Percentiles rank a stretch among this genome's conserved stretches.
phyloP scores from a whole-genome alignment of 2,888 invertebrate genomes.

The Archaeoteleia sp. region DNA sequence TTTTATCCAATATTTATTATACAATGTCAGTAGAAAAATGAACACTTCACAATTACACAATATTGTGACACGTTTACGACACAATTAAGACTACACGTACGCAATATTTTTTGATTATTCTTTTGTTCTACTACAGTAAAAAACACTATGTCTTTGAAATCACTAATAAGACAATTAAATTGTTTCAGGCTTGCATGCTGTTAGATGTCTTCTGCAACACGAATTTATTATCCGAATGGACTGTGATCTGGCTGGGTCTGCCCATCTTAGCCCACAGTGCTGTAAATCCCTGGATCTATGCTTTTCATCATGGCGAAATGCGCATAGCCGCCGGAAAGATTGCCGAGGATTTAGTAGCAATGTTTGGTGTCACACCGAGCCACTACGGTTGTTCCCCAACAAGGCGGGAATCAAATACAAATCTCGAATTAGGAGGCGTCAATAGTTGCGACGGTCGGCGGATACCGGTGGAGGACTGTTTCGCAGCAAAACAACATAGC shows the following conservation, averaged over 20 bases:
- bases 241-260: slow-evolving; percentile 78
- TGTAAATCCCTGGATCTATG: slow-evolving; percentile 80
- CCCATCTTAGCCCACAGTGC: slow-evolving; percentile 77
- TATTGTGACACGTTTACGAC: too few species aligned
- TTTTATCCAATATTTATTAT: too few species aligned
- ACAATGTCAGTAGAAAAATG: too few species aligned
- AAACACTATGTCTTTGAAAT: too few species aligned
- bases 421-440: slow-evolving; percentile 67
- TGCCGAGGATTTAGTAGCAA: slow-evolving; percentile 76
- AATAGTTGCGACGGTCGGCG: slow-evolving; percentile 64
- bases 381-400: slow-evolving; percentile 69
- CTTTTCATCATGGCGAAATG: slow-evolving; percentile 80
- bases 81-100: too few species aligned
- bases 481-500: slow-evolving; percentile 63
- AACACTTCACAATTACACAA: too few species aligned
- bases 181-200: slow-evolving; percentile 77
- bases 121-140: too few species aligned
- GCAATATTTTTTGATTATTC: too few species aligned
- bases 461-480: slow-evolving; percentile 67
- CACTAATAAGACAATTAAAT: slow-evolving; percentile 3
- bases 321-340: slow-evolving; percentile 78
- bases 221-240: slow-evolving; percentile 76
- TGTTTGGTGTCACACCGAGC: slow-evolving; percentile 70
- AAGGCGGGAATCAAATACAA: slow-evolving; percentile 66
- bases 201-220: slow-evolving; percentile 77